These are phyloP conservation scores for Phrynocephalus versicolor DNA, from an alignment of 2,113 vertebrate species.

Conservation along the genomic window DNA sequence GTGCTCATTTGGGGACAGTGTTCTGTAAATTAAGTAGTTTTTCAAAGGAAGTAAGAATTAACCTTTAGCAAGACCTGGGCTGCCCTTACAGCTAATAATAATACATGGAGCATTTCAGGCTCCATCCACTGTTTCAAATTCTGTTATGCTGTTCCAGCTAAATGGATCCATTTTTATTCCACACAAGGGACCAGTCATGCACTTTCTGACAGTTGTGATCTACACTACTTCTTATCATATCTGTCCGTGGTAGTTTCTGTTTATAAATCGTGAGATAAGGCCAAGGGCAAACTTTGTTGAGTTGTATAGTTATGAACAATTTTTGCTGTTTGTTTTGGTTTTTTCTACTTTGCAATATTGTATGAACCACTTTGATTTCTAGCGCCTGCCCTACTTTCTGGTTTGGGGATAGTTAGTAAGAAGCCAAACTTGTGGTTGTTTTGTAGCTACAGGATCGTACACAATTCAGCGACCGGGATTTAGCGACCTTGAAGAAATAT, in stretches of 20 bases:
- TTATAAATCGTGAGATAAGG: background rate
- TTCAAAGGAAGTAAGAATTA: background rate
- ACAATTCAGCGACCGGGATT: conserved; percentile 94
- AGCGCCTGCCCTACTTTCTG: background rate
- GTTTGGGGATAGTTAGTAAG: background rate
- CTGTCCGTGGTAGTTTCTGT: background rate
- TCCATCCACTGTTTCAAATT: background rate
- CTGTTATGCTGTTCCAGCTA: background rate
- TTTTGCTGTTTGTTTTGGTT: background rate
- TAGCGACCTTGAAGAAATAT: conserved; percentile 93
- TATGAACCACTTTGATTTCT: conserved; percentile 1
- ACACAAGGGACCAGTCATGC: background rate
- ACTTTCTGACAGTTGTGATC: background rate
- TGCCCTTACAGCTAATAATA: background rate
- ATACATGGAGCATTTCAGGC: background rate
- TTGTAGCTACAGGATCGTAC: conserved; percentile 95
- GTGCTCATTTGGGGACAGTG: background rate
- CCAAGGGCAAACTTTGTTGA: background rate
- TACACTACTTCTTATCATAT: background rate
- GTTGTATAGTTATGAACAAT: background rate
- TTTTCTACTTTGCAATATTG: background rate
- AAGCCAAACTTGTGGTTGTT: conserved; percentile 34
- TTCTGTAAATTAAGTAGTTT: background rate
- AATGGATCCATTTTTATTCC: background rate
- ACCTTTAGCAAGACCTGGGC: too few relatives aligned